These are phyloP conservation scores for Eugnorisma glareosa DNA, from an alignment of 2,888 invertebrate species.

Conservation along the genomic window DNA sequence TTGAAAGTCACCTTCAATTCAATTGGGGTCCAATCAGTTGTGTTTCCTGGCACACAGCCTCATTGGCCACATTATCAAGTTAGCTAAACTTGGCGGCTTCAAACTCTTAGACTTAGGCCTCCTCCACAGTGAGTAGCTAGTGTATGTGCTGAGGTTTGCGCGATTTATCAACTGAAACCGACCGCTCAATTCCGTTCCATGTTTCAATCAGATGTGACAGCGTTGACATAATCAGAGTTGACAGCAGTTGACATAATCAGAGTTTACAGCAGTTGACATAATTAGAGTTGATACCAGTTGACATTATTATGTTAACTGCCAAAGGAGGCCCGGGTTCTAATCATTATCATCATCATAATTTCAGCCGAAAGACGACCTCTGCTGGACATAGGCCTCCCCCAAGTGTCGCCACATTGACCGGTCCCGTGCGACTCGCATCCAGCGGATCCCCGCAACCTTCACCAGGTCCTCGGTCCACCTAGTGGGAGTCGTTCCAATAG, in stretches of 20 bases:
- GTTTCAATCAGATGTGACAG: neutral
- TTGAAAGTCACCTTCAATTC: neutral
- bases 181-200: neutral
- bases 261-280: neutral
- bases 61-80: slow-evolving; percentile 22
- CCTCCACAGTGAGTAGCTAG: neutral
- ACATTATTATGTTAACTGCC: no score
- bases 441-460: no score
- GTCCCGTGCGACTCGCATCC: no score
- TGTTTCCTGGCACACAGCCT: neutral
- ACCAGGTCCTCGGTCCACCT: no score
- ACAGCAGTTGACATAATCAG: neutral
- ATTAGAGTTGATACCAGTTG: no score
- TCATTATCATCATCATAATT: no score
- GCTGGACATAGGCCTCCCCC: no score
- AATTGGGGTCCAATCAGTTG: slow-evolving; percentile 37
- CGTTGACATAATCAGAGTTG: neutral
- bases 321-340: no score
- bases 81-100: slow-evolving; percentile 16
- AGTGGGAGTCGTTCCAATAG: no score
- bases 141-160: neutral
- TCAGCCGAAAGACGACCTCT: no score
- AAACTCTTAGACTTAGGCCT: slow-evolving; percentile 6
- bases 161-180: neutral
- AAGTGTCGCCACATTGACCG: no score